Evolutionary conservation across 2,113 vertebrate genomes (phyloP).

Genomic region (Hippocampus abdominalis): DNA sequence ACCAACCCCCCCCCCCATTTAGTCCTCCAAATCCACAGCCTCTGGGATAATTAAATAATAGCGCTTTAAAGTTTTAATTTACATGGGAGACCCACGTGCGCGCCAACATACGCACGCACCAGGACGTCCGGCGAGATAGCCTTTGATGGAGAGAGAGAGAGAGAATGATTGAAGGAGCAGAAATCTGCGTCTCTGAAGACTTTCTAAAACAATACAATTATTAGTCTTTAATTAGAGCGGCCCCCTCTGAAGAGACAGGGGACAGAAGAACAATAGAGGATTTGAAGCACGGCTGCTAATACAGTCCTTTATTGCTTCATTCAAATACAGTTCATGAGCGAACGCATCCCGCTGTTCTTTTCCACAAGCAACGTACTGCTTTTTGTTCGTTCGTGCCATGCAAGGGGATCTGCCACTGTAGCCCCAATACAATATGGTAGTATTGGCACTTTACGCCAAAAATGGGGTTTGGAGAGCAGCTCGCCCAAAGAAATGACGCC

Average conservation of each 20-base stretch:
- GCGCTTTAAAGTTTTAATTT: constrained; percentile 99
- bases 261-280: constrained; percentile 66
- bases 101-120: constrained; percentile 12
- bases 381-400: neutral
- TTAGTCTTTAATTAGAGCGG: constrained; percentile 73
- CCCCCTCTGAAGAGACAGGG: constrained; percentile 57
- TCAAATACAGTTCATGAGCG: constrained; percentile 59
- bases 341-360: constrained; percentile 42
- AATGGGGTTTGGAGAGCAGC: neutral
- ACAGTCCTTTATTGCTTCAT: constrained; percentile 57
- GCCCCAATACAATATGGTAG: neutral
- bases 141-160: constrained; percentile 40
- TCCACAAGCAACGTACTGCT: constrained; percentile 9
- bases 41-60: constrained; percentile 99
- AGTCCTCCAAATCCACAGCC: constrained; percentile 83
- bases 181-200: constrained; percentile 63
- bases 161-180: constrained; percentile 58
- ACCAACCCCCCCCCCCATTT: constrained; percentile 18
- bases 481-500: neutral
- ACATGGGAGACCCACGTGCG: constrained; percentile 57
- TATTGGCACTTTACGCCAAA: neutral
- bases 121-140: constrained; percentile 53
- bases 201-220: constrained; percentile 74
- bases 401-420: neutral
- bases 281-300: constrained; percentile 63